Evolutionary conservation across 2,797 vertebrate genomes (phyloP).

Genomic region (Catamblyrhynchus diadema): DNA sequence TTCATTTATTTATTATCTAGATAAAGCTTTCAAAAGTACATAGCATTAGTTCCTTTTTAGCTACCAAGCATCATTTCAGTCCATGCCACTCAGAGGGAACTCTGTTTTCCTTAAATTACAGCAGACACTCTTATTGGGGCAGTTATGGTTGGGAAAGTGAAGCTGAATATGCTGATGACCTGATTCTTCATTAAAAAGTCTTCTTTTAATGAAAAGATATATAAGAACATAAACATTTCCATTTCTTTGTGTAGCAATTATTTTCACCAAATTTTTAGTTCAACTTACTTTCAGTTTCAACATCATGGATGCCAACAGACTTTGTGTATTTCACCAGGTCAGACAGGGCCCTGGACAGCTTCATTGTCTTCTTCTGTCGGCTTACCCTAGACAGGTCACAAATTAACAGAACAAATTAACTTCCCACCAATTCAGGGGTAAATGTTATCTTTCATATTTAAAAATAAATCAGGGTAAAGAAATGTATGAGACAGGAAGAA

Average conservation of each 20-base stretch:
- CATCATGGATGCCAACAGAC: constrained; percentile 90
- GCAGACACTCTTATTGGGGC: not conserved
- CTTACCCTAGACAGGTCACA: constrained; percentile 67
- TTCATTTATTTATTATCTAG: not conserved
- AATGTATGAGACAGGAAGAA: not conserved
- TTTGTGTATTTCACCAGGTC: constrained; percentile 96
- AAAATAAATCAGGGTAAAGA: not conserved
- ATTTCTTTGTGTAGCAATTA: not conserved
- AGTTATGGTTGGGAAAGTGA: not conserved
- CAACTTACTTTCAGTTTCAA: constrained; percentile 86
- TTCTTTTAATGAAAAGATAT: not conserved
- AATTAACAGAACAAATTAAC: not conserved
- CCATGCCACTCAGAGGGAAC: not conserved
- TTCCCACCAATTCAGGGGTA: not conserved
- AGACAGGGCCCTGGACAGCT: constrained; percentile 92
- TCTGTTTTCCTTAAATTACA: not conserved
- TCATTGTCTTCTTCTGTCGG: constrained; percentile 94
- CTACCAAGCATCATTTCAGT: not conserved
- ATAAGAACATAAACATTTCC: not conserved
- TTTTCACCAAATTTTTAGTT: not conserved
- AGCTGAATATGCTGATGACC: not conserved
- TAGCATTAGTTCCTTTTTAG: not conserved
- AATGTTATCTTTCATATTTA: not conserved
- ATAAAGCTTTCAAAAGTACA: not conserved
- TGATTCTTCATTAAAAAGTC: not conserved